A percentile compares a stretch with the other conserved stretches of the same genome.
Evolutionary conservation across 2,113 vertebrate species (phyloP).

Genomic region (Ceyx margarethae): DNA sequence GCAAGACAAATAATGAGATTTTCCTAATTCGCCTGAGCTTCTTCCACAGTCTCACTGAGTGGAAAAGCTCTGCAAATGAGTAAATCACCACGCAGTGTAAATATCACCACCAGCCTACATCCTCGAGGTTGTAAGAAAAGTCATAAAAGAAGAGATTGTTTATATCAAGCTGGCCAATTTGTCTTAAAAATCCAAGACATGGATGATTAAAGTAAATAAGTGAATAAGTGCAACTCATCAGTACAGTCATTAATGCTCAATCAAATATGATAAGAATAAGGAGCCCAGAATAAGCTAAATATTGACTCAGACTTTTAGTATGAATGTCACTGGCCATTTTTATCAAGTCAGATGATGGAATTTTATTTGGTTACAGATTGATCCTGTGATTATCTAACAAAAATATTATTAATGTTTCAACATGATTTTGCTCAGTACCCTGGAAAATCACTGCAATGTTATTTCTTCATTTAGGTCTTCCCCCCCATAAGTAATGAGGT

Average conservation of each 20-base stretch:
- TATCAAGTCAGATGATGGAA: constrained; percentile 9
- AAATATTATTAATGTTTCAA: constrained; percentile 26
- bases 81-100: neutral
- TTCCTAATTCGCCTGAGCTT: neutral
- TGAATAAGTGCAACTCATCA: neutral
- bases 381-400: neutral
- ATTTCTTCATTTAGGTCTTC: constrained; percentile 19
- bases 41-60: accelerated
- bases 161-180: neutral
- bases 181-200: neutral
- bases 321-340: constrained; percentile 12
- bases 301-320: constrained; percentile 15
- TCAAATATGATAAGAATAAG: neutral
- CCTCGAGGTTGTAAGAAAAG: neutral
- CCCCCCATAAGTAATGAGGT: neutral
- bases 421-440: constrained; percentile 2
- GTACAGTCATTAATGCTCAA: neutral
- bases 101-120: neutral
- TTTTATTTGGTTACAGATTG: constrained; percentile 25
- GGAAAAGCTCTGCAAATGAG: neutral
- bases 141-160: neutral
- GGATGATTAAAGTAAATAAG: neutral
- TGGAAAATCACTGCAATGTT: constrained; percentile 33
- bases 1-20: neutral
- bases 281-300: neutral